These are phyloP conservation scores for Clarias pachynema DNA, from an alignment of 2,797 vertebrate genomes.

Conservation along the genomic window DNA sequence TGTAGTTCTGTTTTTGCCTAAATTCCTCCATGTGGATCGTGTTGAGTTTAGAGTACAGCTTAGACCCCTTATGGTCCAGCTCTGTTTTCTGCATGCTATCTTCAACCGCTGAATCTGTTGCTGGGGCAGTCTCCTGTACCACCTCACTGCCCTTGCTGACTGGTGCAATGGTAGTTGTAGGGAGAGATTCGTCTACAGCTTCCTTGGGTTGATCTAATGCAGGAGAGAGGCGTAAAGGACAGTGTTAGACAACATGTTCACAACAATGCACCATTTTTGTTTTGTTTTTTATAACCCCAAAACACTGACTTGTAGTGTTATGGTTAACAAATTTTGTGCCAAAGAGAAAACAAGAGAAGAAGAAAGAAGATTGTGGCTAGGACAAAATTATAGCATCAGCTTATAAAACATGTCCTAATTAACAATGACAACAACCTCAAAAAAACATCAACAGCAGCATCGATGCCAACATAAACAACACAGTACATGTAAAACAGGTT, in stretches of 20 bases:
- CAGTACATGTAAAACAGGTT: slow-evolving; percentile 33
- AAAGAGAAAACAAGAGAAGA: slow-evolving; percentile 51
- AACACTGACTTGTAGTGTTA: slow-evolving; percentile 52
- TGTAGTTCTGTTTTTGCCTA: slow-evolving; percentile 87
- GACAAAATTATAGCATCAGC: slow-evolving; percentile 58
- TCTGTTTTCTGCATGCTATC: slow-evolving; percentile 43
- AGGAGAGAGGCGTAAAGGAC: slow-evolving; percentile 10
- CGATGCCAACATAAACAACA: slow-evolving; percentile 41
- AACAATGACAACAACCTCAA: slow-evolving; percentile 49
- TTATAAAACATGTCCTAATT: slow-evolving; percentile 48
- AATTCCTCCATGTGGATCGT: slow-evolving; percentile 82
- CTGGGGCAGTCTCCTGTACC: slow-evolving; percentile 48
- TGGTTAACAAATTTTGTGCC: slow-evolving; percentile 62
- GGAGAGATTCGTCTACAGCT: slow-evolving; percentile 73
- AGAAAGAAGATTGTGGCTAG: slow-evolving; percentile 23
- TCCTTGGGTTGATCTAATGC: slow-evolving; percentile 78
- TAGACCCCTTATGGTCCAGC: slow-evolving; percentile 69
- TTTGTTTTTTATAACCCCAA: slow-evolving; percentile 51
- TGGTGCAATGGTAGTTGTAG: slow-evolving; percentile 64
- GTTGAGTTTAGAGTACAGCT: slow-evolving; percentile 77
- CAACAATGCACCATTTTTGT: not conserved
- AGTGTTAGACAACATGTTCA: not conserved
- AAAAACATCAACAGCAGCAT: slow-evolving; percentile 17
- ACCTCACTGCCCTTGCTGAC: slow-evolving; percentile 44
- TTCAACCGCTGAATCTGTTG: slow-evolving; percentile 30